Conservation (phyloP, 92 coral and sea anemone species). For the Pocillopora meandrina region DNA sequence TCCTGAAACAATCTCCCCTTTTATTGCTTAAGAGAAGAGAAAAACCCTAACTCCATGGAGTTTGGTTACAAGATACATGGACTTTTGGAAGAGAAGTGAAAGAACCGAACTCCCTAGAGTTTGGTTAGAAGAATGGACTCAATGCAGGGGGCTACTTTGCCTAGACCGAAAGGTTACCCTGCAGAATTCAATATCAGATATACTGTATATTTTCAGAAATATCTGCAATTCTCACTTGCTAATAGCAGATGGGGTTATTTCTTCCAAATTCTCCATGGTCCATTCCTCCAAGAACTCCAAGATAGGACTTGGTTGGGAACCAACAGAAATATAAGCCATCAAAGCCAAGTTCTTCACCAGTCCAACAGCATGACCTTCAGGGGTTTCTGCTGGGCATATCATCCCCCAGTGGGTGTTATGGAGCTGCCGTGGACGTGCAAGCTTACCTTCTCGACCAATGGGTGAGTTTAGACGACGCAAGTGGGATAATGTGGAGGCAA, state of each 20-base stretch:
- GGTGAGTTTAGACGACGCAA: conserved; percentile 99
- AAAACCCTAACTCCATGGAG: too few relatives aligned
- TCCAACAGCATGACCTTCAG: conserved; percentile 99
- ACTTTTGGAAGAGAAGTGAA: too few relatives aligned
- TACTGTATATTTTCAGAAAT: too few relatives aligned
- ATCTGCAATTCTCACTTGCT: conserved; percentile 67
- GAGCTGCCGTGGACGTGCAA: conserved; percentile 95
- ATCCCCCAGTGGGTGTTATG: conserved; percentile 99
- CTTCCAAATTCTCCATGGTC: conserved; percentile 99
- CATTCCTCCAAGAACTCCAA: conserved; percentile 99
- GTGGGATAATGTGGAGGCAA: conserved; percentile 97
- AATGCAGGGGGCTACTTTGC: too few relatives aligned
- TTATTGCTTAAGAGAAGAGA: too few relatives aligned
- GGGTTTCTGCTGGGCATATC: conserved; percentile 99
- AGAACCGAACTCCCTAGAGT: too few relatives aligned
- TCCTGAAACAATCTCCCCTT: too few relatives aligned
- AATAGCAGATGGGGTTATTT: conserved; percentile 98
- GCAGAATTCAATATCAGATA: too few relatives aligned
- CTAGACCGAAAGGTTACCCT: too few relatives aligned
- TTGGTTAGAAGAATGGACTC: too few relatives aligned
- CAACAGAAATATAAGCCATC: conserved; percentile 99
- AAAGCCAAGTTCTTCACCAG: conserved; percentile 96
- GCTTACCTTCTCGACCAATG: conserved; percentile 98
- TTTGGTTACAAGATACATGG: too few relatives aligned
- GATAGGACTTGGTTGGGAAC: conserved; percentile 99